Percentiles rank a stretch among this genome's conserved stretches.
Conservation (phyloP, 2,113 vertebrate species). For the Conger conger region DNA sequence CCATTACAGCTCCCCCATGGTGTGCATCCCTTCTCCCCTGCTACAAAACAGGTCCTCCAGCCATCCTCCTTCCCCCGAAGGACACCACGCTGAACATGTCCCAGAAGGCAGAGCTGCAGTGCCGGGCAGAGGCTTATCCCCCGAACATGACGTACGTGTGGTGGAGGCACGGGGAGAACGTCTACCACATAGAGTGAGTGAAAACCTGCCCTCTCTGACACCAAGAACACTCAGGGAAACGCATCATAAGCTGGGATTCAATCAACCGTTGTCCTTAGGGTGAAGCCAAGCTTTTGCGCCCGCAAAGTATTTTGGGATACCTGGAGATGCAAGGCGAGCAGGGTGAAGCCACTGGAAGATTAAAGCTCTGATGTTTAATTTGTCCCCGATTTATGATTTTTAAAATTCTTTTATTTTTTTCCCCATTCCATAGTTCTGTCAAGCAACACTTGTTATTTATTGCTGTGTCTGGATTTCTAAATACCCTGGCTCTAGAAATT, state of each 20-base stretch:
- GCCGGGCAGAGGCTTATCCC: slow-evolving; percentile 85
- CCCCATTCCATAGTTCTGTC: too few species aligned
- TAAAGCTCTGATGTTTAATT: too few species aligned
- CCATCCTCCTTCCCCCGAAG: slow-evolving; percentile 81
- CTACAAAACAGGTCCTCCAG: slow-evolving; percentile 74
- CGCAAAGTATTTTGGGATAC: too few species aligned
- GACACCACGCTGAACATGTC: slow-evolving; percentile 81
- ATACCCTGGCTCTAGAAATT: too few species aligned
- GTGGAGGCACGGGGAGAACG: slow-evolving; percentile 78
- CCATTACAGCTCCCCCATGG: background rate
- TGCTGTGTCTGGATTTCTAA: too few species aligned
- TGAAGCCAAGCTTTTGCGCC: too few species aligned
- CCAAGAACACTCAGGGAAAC: background rate
- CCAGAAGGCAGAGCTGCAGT: slow-evolving; percentile 81
- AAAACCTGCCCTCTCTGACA: background rate
- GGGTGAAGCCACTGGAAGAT: too few species aligned
- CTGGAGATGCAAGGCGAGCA: too few species aligned
- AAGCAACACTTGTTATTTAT: too few species aligned
- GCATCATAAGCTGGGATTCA: background rate
- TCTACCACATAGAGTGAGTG: slow-evolving; percentile 83
- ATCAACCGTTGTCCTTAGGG: too few species aligned
- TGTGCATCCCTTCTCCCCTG: background rate
- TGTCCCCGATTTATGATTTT: too few species aligned
- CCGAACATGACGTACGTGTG: slow-evolving; percentile 95
- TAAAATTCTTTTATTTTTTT: too few species aligned